Percentiles rank a stretch among this genome's conserved stretches.
phyloP scores from a whole-genome alignment of 2,797 vertebrate species.

The Gymnoscopelus braueri region DNA sequence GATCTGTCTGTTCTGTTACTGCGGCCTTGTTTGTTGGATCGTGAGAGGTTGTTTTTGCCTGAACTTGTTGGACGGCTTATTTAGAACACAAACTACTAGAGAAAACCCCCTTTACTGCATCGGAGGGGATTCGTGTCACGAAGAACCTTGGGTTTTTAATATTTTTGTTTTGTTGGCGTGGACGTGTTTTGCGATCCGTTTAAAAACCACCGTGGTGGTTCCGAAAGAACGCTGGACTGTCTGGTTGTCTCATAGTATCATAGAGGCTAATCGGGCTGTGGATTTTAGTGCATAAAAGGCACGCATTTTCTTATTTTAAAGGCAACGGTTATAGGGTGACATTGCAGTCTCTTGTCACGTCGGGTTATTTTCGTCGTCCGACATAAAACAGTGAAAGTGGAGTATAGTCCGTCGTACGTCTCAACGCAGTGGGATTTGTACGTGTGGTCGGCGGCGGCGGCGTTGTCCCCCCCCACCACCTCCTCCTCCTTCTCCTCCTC shows the following conservation, averaged over 20 bases:
- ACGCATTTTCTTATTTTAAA: conserved; percentile 66
- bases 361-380: conserved; percentile 73
- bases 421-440: conserved; percentile 87
- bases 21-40: conserved; percentile 72
- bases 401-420: conserved; percentile 83
- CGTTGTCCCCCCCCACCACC: conserved; percentile 78
- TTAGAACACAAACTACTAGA: conserved; percentile 43
- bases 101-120: conserved; percentile 23
- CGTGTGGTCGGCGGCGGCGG: conserved; percentile 83
- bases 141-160: conserved; percentile 10
- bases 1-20: conserved; percentile 42
- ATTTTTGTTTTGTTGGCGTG: conserved; percentile 49
- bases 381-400: conserved; percentile 80
- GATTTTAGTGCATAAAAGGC: conserved; percentile 69
- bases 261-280: conserved; percentile 56
- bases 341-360: conserved; percentile 79
- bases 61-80: conserved; percentile 57
- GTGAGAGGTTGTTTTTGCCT: conserved; percentile 46
- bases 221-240: conserved; percentile 48
- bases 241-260: conserved; percentile 45
- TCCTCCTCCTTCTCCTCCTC: background rate
- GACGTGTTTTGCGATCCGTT: conserved; percentile 55
- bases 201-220: conserved; percentile 46
- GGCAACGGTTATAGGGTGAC: conserved; percentile 77
- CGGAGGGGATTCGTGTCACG: conserved; percentile 63